Evolutionary conservation across 2,113 vertebrate genomes (phyloP).

Genomic region (Chauna torquata): DNA sequence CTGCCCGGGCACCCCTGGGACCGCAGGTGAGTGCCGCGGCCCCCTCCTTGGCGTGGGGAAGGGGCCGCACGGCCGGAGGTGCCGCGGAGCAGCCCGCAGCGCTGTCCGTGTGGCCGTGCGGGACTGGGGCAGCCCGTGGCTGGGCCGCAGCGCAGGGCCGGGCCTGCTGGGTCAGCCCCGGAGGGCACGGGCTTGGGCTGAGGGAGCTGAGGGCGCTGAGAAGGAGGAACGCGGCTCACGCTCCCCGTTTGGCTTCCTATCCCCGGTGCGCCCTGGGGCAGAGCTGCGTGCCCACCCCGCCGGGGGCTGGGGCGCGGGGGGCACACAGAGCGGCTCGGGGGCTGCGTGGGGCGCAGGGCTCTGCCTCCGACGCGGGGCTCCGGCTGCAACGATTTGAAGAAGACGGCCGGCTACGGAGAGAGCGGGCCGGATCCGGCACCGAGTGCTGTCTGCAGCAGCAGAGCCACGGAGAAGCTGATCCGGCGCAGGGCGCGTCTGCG

Average conservation of each 20-base stretch:
- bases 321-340: background rate
- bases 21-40: conserved; percentile 9
- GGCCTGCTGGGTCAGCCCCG: background rate
- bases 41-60: background rate
- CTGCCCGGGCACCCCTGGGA: background rate
- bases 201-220: background rate
- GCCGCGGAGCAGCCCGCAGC: background rate
- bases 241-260: background rate
- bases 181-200: background rate
- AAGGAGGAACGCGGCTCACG: background rate
- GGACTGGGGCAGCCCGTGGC: background rate
- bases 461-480: background rate
- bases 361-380: background rate
- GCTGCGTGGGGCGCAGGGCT: background rate
- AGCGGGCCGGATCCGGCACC: background rate
- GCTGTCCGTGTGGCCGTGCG: background rate
- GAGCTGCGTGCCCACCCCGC: background rate
- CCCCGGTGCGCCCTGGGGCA: background rate
- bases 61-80: rapidly evolving
- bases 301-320: background rate
- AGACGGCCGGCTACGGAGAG: background rate
- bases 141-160: background rate
- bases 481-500: background rate
- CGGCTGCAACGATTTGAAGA: background rate
- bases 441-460: rapidly evolving